Percentiles rank a stretch among this genome's conserved stretches.
phyloP scores from a whole-genome alignment of 2,797 vertebrate genomes.

The Ctenopoma kingsleyae region DNA sequence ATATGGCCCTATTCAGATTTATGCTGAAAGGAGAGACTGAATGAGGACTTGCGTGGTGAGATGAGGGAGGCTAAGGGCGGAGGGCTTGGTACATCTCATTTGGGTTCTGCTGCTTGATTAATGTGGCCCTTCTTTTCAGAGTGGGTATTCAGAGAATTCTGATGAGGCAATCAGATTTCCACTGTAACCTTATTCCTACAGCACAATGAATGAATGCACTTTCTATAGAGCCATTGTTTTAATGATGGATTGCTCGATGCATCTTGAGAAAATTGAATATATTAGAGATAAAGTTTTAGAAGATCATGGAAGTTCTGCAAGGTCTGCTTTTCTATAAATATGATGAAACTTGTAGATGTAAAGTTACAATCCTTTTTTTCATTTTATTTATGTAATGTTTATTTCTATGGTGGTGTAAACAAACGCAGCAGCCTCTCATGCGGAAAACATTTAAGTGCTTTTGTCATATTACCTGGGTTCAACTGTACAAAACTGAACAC shows the following conservation, averaged over 20 bases:
- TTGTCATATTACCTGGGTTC: too few species aligned
- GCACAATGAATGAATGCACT: constrained; percentile 45
- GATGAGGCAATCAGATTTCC: constrained; percentile 70
- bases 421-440: too few species aligned
- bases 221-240: constrained; percentile 59
- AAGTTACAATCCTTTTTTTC: neutral
- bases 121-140: constrained; percentile 52
- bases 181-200: constrained; percentile 30
- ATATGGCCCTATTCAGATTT: neutral
- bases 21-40: constrained; percentile 9
- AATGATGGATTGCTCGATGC: constrained; percentile 65
- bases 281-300: constrained; percentile 47
- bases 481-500: too few species aligned
- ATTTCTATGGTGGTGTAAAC: neutral
- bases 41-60: neutral
- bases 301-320: constrained; percentile 28
- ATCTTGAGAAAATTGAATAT: constrained; percentile 44
- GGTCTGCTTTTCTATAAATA: constrained; percentile 19
- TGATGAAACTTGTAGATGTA: constrained; percentile 18
- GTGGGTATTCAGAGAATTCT: constrained; percentile 49
- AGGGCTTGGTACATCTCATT: constrained; percentile 46
- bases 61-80: neutral
- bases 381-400: neutral
- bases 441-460: too few species aligned
- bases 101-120: constrained; percentile 56